Evolutionary conservation across 2,113 vertebrate genomes (phyloP).

Genomic region (Pitta sordida): DNA sequence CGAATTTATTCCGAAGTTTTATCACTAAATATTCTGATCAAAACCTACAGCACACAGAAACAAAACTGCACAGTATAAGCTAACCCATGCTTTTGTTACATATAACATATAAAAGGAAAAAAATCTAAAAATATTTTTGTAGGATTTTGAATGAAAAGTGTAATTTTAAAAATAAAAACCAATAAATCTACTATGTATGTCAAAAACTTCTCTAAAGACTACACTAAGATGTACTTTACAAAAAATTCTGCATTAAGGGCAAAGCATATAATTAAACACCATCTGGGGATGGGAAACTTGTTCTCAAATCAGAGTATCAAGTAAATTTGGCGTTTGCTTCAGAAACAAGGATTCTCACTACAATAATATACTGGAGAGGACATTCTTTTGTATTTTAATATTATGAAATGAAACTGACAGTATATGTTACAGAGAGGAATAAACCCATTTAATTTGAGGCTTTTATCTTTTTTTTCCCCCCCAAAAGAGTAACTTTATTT

Average conservation of each 20-base stretch:
- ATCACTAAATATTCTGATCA: slow-evolving; percentile 19
- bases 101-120: slow-evolving; percentile 10
- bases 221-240: slow-evolving; percentile 34
- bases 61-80: slow-evolving; percentile 18
- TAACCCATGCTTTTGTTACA: slow-evolving; percentile 47
- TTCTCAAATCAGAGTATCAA: slow-evolving; percentile 35
- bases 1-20: slow-evolving; percentile 39
- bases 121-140: slow-evolving; percentile 12
- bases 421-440: neutral
- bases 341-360: slow-evolving; percentile 33
- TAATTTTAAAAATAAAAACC: neutral
- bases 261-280: slow-evolving; percentile 18
- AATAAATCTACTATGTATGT: neutral
- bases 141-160: slow-evolving; percentile 12
- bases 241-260: slow-evolving; percentile 40
- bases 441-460: neutral
- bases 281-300: neutral
- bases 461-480: neutral
- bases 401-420: neutral
- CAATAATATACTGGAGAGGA: slow-evolving; percentile 59
- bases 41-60: slow-evolving; percentile 28
- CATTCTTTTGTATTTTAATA: neutral
- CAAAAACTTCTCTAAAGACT: slow-evolving; percentile 5
- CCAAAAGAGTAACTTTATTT: slow-evolving; percentile 50
- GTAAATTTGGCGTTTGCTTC: slow-evolving; percentile 46